Evolutionary conservation across 23 tunicate species (phyloP).

Genomic region (Phallusia fumigata): DNA sequence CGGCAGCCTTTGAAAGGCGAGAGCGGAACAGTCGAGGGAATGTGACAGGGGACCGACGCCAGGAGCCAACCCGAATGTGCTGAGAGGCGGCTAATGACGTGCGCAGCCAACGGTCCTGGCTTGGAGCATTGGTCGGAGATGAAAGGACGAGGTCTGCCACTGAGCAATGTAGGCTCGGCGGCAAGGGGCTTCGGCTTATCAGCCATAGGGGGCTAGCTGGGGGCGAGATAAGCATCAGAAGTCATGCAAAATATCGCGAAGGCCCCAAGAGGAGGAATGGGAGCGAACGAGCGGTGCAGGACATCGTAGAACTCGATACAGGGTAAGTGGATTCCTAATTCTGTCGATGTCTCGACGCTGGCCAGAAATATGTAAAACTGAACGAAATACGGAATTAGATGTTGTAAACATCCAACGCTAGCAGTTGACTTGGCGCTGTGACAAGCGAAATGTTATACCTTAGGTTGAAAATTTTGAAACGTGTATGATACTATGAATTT

Average conservation of each 20-base stretch:
- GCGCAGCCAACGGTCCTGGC: background rate
- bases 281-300: background rate
- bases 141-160: conserved; percentile 11
- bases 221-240: conserved; percentile 9
- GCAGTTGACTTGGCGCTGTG: no score
- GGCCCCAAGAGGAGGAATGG: background rate
- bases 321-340: no score
- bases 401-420: no score
- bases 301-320: no score
- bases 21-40: conserved; percentile 6
- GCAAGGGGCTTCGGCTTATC: conserved; percentile 6
- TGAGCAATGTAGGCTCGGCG: conserved; percentile 2
- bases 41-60: background rate
- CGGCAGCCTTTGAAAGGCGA: conserved; percentile 2
- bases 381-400: no score
- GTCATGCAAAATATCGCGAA: conserved; percentile 6
- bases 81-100: background rate
- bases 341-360: no score
- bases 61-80: background rate
- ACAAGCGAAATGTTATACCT: no score
- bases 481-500: no score
- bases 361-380: no score
- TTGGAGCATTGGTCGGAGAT: background rate
- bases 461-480: no score
- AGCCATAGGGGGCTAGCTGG: background rate